A percentile compares a stretch with the other conserved stretches of the same genome.
Evolutionary conservation across 2,797 vertebrate species (phyloP).

Genomic region (Champsocephalus esox): DNA sequence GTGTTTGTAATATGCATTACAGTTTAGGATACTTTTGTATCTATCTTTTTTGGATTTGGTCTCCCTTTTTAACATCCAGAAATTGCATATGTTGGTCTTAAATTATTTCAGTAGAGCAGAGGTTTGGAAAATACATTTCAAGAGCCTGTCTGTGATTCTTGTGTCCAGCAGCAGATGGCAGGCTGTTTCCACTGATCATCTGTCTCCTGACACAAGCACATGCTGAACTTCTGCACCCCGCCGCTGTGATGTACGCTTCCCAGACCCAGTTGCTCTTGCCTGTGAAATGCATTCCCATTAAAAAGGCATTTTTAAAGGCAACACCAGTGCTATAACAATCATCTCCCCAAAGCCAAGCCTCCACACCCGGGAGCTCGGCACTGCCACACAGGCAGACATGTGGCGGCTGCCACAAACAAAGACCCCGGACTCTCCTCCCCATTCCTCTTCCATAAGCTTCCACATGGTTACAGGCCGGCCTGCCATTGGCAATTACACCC

Average conservation of each 20-base stretch:
- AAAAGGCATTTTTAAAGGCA: constrained; percentile 87
- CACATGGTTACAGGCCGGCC: constrained; percentile 78
- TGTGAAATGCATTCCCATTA: constrained; percentile 87
- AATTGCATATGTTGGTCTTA: constrained; percentile 1
- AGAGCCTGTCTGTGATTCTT: constrained; percentile 38
- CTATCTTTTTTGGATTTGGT: background rate
- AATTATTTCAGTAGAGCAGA: constrained; percentile 23
- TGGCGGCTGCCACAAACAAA: constrained; percentile 86
- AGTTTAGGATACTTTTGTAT: background rate
- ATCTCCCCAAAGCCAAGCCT: constrained; percentile 82
- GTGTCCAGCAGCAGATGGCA: constrained; percentile 84
- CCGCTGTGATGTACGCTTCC: constrained; percentile 78
- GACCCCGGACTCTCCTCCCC: constrained; percentile 76
- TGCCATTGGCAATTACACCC: constrained; percentile 87
- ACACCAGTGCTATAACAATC: constrained; percentile 87
- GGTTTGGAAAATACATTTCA: constrained; percentile 21
- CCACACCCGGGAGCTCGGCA: constrained; percentile 72
- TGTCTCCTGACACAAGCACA: constrained; percentile 31
- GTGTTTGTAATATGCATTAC: background rate
- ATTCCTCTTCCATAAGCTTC: constrained; percentile 70
- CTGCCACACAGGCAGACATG: constrained; percentile 86
- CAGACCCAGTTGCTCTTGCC: constrained; percentile 80
- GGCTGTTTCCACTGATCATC: constrained; percentile 84
- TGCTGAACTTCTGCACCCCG: constrained; percentile 76
- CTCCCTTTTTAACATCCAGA: constrained; percentile 1